Conservation (phyloP, 1,140 invertebrate genomes). For the Stenopsyche tienmushanensis region DNA sequence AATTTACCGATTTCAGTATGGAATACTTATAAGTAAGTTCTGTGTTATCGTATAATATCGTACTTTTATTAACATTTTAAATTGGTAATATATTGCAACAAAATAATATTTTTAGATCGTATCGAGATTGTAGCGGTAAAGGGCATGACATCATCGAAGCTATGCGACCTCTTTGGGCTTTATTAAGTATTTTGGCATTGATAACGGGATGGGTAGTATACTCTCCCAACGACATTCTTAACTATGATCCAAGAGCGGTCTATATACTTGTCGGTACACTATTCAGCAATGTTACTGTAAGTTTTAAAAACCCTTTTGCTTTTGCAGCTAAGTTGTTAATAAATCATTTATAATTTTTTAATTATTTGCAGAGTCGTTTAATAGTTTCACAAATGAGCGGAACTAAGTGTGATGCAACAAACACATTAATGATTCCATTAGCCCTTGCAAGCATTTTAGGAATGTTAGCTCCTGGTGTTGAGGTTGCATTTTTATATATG, state of each 20-base stretch:
- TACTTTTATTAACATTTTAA: neutral
- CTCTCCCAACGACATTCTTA: conserved; percentile 76
- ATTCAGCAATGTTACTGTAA: conserved; percentile 95
- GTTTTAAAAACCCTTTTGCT: conserved; percentile 48
- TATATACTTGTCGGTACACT: conserved; percentile 86
- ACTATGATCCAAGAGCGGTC: conserved; percentile 79
- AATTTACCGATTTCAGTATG: conserved; percentile 85
- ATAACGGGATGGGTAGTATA: conserved; percentile 75
- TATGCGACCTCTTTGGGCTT: conserved; percentile 76
- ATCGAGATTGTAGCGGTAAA: conserved; percentile 50
- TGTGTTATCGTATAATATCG: neutral
- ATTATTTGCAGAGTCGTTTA: conserved; percentile 76
- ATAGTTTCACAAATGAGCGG: conserved; percentile 98
- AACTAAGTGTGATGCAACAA: conserved; percentile 80
- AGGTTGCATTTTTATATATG: conserved; percentile 71
- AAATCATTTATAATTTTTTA: conserved; percentile 17
- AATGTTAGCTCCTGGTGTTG: conserved; percentile 62
- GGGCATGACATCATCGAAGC: conserved; percentile 48
- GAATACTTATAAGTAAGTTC: conserved; percentile 83
- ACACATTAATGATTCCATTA: conserved; percentile 79
- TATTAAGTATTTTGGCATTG: conserved; percentile 70
- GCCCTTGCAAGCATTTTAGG: conserved; percentile 56
- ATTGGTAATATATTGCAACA: no score
- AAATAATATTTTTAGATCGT: conserved; percentile 46
- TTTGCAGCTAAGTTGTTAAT: neutral